Conservation (phyloP, 2,888 invertebrate species). For the Parthenolecanium corni region DNA sequence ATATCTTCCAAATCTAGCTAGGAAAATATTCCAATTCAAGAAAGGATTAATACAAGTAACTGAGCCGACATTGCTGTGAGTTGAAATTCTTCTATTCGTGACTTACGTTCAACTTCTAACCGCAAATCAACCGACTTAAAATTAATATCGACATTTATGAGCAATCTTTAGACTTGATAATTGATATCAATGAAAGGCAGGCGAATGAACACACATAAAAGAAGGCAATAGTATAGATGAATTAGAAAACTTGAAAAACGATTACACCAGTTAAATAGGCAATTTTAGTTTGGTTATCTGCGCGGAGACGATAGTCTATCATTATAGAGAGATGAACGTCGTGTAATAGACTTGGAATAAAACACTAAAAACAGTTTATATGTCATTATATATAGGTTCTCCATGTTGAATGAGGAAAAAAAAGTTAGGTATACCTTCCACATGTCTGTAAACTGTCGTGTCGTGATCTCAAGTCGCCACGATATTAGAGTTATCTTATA, state of each 20-base stretch:
- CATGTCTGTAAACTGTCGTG: constrained; percentile 23
- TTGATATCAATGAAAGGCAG: neutral
- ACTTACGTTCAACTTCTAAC: too few species aligned
- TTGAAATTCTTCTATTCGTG: too few species aligned
- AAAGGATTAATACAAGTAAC: too few species aligned
- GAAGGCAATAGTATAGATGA: constrained; percentile 12
- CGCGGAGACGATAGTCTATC: constrained; percentile 20
- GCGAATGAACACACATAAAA: neutral
- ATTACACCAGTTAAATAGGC: constrained; percentile 26
- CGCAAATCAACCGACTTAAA: too few species aligned
- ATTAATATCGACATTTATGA: too few species aligned
- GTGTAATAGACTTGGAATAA: constrained; percentile 23
- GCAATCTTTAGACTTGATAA: too few species aligned
- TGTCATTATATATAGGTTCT: constrained; percentile 18
- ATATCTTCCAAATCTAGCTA: too few species aligned
- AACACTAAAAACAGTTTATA: constrained; percentile 26
- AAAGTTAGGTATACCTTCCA: constrained; percentile 21
- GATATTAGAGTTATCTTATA: constrained; percentile 22
- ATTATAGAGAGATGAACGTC: constrained; percentile 19
- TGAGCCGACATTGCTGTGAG: too few species aligned
- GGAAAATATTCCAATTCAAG: too few species aligned
- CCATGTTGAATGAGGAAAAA: constrained; percentile 4
- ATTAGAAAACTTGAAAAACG: too few species aligned
- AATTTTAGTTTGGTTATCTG: constrained; percentile 24
- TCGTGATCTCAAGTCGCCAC: constrained; percentile 24